These are phyloP conservation scores for Lingula anatina DNA, from an alignment of 2,888 invertebrate species.

Conservation along the genomic window DNA sequence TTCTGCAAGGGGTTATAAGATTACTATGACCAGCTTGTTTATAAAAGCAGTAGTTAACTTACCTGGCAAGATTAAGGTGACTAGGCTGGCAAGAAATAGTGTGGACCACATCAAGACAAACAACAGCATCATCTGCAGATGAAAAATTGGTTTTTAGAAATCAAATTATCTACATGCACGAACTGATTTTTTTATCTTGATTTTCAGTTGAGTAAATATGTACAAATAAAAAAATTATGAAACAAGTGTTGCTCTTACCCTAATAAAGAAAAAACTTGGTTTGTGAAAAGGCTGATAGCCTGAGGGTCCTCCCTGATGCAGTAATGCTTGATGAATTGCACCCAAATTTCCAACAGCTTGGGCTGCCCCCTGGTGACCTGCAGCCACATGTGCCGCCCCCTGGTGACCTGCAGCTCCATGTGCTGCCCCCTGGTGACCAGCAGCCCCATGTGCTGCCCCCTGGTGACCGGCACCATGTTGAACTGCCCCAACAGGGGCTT, in stretches of 20 bases:
- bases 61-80: conserved; percentile 79
- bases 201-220: no score
- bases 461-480: conserved; percentile 8
- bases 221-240: no score
- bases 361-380: conserved; percentile 38
- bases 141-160: no score
- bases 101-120: conserved; percentile 77
- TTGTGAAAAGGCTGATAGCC: conserved; percentile 87
- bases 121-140: conserved; percentile 56
- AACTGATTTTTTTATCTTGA: no score
- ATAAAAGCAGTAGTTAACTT: no score
- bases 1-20: no score
- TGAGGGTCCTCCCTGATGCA: conserved; percentile 71
- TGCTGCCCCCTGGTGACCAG: conserved; percentile 12
- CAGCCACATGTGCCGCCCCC: conserved; percentile 30
- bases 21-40: no score
- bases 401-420: conserved; percentile 47
- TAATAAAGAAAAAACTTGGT: conserved; percentile 72
- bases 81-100: conserved; percentile 75
- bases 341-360: conserved; percentile 59
- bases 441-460: conserved; percentile 14
- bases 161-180: no score
- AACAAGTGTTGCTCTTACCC: no score
- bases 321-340: conserved; percentile 82
- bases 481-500: conserved; percentile 11